Evolutionary conservation across 1,140 invertebrate species (phyloP).

Genomic region (Lepeophtheirus salmonis): DNA sequence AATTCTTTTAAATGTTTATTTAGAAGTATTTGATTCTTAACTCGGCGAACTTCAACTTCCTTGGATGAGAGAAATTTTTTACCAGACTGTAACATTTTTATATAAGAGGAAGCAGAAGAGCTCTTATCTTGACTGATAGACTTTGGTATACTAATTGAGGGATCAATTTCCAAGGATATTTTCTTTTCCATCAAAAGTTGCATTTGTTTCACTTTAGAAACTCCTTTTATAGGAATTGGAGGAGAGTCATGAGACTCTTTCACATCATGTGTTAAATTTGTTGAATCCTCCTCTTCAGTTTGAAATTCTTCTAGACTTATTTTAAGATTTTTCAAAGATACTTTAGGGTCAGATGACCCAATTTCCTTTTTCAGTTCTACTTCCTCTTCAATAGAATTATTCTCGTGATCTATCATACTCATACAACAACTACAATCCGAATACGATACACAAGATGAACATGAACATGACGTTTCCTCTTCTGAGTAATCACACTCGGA

Average conservation of each 20-base stretch:
- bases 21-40: neutral
- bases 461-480: constrained; percentile 1
- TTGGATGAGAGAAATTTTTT: too few species aligned
- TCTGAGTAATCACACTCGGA: neutral
- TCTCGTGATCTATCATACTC: too few species aligned
- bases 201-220: neutral
- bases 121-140: too few species aligned
- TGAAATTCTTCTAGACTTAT: neutral
- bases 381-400: too few species aligned
- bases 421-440: neutral
- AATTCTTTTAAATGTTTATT: constrained; percentile 9
- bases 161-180: neutral
- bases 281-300: too few species aligned
- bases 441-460: constrained; percentile 9
- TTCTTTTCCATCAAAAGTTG: neutral
- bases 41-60: neutral
- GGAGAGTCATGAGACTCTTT: too few species aligned
- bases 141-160: too few species aligned
- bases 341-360: neutral
- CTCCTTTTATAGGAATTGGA: neutral
- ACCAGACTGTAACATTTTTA: too few species aligned
- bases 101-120: too few species aligned
- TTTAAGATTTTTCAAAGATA: neutral
- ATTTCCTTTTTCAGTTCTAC: too few species aligned
- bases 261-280: too few species aligned